phyloP scores from a whole-genome alignment of 2,888 invertebrate genomes.

The Stomorhina lunata region DNA sequence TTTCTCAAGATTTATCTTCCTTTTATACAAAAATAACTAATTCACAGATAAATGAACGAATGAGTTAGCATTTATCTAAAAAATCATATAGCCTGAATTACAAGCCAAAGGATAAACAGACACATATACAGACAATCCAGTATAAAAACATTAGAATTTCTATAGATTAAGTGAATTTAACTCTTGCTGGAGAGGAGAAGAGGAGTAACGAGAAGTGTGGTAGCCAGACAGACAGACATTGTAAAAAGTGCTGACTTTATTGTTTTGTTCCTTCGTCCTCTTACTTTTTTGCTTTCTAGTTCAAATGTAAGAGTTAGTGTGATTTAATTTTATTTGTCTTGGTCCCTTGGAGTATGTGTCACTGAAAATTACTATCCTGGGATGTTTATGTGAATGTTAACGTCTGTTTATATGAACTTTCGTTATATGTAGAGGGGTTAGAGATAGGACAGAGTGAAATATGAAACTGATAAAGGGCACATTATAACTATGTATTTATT shows the following conservation, averaged over 20 bases:
- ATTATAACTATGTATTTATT: neutral
- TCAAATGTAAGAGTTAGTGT: neutral
- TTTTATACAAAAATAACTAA: neutral
- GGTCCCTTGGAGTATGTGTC: conserved; percentile 57
- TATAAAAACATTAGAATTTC: conserved; percentile 10
- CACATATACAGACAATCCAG: neutral
- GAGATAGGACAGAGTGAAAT: neutral
- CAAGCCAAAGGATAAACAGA: conserved; percentile 5
- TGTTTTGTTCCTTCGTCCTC: too few species aligned
- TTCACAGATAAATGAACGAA: conserved; percentile 43
- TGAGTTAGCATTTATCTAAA: conserved; percentile 29
- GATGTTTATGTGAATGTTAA: conserved; percentile 7
- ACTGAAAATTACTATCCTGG: conserved; percentile 55
- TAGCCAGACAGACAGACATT: conserved; percentile 39
- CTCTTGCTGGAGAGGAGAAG: neutral
- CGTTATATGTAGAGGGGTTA: too few species aligned
- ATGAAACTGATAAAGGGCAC: neutral
- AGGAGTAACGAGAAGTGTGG: neutral
- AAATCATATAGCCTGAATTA: conserved; percentile 26
- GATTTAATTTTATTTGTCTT: conserved; percentile 28
- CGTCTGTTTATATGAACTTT: neutral
- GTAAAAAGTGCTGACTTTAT: conserved; percentile 59
- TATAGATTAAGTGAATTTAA: conserved; percentile 50
- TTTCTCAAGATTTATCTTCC: neutral
- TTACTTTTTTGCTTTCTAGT: neutral